Evolutionary conservation across 2,113 vertebrate species (phyloP).

Genomic region (Pantherophis guttatus): DNA sequence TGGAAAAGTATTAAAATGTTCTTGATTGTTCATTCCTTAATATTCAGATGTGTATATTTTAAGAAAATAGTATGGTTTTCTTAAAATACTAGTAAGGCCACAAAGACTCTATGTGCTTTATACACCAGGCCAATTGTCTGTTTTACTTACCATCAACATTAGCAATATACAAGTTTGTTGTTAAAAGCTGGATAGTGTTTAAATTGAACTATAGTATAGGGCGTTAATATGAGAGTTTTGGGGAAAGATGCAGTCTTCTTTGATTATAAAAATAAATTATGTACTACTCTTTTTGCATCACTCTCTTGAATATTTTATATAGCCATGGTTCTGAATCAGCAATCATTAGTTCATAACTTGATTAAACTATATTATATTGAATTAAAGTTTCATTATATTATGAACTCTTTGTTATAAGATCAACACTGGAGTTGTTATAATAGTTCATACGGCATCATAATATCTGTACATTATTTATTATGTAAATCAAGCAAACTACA

Average conservation of each 20-base stretch:
- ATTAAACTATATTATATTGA: not conserved
- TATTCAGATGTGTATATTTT: not conserved
- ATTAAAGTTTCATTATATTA: not conserved
- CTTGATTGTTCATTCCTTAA: not conserved
- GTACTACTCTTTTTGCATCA: not conserved
- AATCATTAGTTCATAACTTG: not conserved
- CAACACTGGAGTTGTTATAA: not conserved
- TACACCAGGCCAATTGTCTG: not conserved
- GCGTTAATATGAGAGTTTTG: not conserved
- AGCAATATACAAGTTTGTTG: not conserved
- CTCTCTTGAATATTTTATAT: not conserved
- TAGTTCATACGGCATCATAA: not conserved
- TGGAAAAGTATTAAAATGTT: not conserved
- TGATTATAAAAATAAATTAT: not conserved
- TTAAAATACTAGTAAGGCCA: not conserved
- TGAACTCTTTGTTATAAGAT: not conserved
- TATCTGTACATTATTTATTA: not conserved
- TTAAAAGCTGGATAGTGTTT: not conserved
- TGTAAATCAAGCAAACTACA: not conserved
- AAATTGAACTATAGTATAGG: not conserved
- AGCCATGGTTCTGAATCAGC: not conserved
- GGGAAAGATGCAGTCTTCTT: not conserved
- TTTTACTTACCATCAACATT: not conserved
- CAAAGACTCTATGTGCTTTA: not conserved
- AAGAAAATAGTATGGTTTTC: not conserved